Conservation (phyloP, 2,888 invertebrate genomes). For the Prionchulus punctatus region DNA sequence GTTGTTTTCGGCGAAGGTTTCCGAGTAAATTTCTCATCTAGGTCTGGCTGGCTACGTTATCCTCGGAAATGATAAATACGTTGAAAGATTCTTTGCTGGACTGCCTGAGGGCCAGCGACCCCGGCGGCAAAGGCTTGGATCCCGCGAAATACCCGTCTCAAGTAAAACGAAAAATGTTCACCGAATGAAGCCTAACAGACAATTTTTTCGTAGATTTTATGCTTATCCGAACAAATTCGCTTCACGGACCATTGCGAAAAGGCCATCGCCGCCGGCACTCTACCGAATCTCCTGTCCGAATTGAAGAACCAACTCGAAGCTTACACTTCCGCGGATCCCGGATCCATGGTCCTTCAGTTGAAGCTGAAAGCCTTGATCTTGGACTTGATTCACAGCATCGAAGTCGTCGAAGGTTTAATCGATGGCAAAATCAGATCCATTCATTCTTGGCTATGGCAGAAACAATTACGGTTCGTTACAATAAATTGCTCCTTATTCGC, state of each 20-base stretch:
- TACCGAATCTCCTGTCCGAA: constrained; percentile 30
- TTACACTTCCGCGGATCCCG: constrained; percentile 38
- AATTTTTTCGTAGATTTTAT: constrained; percentile 46
- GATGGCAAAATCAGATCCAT: constrained; percentile 46
- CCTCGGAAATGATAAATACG: constrained; percentile 61
- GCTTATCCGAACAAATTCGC: constrained; percentile 62
- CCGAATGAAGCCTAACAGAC: background rate
- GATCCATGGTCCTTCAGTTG: constrained; percentile 47
- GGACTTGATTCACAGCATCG: constrained; percentile 77
- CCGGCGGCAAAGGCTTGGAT: constrained; percentile 39
- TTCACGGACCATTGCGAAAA: constrained; percentile 70
- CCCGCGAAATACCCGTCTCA: constrained; percentile 53
- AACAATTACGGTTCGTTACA: constrained; percentile 11
- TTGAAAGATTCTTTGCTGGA: constrained; percentile 52
- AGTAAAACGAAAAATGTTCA: constrained; percentile 21
- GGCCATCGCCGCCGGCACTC: constrained; percentile 44
- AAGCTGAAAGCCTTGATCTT: constrained; percentile 81
- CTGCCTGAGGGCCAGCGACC: constrained; percentile 38
- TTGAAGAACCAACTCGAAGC: constrained; percentile 36
- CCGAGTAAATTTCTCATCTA: constrained; percentile 17
- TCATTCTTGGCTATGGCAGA: constrained; percentile 5
- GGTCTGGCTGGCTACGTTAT: constrained; percentile 56
- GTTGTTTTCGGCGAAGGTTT: background rate
- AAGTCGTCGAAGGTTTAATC: constrained; percentile 60
- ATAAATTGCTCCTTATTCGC: too few relatives aligned